Evolutionary conservation across 2,797 vertebrate species (phyloP).

Genomic region (Poecilia wingei): DNA sequence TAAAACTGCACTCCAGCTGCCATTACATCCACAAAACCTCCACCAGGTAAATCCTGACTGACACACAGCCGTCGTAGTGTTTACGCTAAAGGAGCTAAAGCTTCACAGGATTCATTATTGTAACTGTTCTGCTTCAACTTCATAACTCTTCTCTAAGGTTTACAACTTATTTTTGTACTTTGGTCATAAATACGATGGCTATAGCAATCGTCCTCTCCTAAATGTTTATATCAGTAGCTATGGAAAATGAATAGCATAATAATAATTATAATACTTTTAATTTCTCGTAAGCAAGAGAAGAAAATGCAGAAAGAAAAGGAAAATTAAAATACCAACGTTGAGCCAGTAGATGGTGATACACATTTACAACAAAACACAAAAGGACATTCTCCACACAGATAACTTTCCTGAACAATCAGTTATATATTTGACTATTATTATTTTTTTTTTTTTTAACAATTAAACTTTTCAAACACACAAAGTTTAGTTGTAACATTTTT

Average conservation of each 20-base stretch:
- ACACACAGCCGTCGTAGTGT: slow-evolving; percentile 3
- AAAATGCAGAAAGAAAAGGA: neutral
- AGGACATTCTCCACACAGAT: neutral
- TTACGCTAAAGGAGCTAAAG: neutral
- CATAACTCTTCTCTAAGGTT: neutral
- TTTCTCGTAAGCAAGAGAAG: neutral
- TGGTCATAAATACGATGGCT: neutral
- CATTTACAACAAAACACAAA: neutral
- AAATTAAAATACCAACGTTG: neutral
- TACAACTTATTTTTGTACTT: neutral
- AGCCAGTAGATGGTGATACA: neutral
- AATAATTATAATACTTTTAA: neutral
- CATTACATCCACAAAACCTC: slow-evolving; percentile 1
- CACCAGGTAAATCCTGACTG: slow-evolving; percentile 4
- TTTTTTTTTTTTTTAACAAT: neutral
- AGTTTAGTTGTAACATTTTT: neutral
- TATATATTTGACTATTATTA: neutral
- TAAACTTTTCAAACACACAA: neutral
- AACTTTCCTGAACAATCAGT: neutral
- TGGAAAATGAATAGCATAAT: neutral
- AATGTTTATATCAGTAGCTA: neutral
- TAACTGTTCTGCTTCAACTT: neutral
- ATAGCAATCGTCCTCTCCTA: neutral
- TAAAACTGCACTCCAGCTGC: neutral
- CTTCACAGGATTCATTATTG: neutral